These are phyloP conservation scores for Enteromius afrohamiltoni DNA, from an alignment of 2,797 vertebrate species.

Conservation along the genomic window DNA sequence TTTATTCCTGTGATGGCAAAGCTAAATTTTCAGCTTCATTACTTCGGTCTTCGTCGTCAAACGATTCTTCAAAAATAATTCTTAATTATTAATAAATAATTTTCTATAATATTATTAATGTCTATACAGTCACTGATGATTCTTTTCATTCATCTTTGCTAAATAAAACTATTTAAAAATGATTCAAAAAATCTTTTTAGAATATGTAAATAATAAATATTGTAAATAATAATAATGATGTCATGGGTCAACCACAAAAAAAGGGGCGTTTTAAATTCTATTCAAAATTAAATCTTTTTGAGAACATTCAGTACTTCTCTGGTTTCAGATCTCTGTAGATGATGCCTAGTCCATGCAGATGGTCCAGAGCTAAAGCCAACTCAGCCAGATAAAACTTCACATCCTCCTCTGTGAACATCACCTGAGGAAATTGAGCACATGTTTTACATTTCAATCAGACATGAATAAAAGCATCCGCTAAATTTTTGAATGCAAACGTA, in stretches of 20 bases:
- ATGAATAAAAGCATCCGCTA: not conserved
- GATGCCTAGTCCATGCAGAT: conserved; percentile 93
- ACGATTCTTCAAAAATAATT: not conserved
- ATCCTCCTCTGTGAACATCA: conserved; percentile 98
- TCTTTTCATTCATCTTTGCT: not conserved
- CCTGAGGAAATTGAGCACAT: conserved; percentile 71
- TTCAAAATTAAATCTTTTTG: not conserved
- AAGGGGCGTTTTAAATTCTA: not conserved
- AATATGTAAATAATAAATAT: not conserved
- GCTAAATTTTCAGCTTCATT: not conserved
- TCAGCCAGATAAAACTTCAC: conserved; percentile 98
- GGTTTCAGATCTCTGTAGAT: conserved; percentile 97
- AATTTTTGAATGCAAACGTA: not conserved
- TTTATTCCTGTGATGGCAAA: not conserved
- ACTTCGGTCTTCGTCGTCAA: not conserved
- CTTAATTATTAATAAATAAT: not conserved
- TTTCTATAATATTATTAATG: not conserved
- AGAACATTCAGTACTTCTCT: conserved; percentile 82
- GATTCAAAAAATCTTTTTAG: no score
- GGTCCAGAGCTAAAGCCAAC: conserved; percentile 91
- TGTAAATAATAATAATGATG: no score
- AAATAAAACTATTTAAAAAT: not conserved
- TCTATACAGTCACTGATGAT: not conserved
- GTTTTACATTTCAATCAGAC: not conserved
- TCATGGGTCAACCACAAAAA: not conserved